Conservation (phyloP, 2,797 vertebrate species). For the Sternarchorhynchus goeldii region DNA sequence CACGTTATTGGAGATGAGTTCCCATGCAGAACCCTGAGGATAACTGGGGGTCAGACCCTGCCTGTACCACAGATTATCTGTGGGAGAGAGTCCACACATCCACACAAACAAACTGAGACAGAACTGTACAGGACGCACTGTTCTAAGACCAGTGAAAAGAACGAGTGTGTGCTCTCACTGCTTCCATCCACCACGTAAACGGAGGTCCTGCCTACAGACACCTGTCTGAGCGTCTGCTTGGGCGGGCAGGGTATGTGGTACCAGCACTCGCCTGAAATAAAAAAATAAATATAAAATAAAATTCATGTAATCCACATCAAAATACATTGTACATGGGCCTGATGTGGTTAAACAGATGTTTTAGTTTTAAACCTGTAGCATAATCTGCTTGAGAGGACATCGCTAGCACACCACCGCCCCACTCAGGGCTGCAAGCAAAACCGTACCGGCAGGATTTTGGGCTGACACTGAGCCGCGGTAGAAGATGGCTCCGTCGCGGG, state of each 20-base stretch:
- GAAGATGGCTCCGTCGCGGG: conserved; percentile 90
- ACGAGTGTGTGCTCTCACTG: conserved; percentile 70
- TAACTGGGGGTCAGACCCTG: conserved; percentile 94
- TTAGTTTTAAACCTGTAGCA: background rate
- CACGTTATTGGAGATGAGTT: conserved; percentile 92
- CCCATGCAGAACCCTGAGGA: conserved; percentile 93
- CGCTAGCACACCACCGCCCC: too few relatives aligned
- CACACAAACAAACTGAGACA: conserved; percentile 1
- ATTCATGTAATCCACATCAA: background rate
- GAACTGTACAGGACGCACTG: background rate
- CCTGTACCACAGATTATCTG: conserved; percentile 94
- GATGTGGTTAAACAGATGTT: too few relatives aligned
- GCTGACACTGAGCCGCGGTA: conserved; percentile 92
- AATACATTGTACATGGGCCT: background rate
- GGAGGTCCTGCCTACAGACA: conserved; percentile 91
- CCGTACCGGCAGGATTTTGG: conserved; percentile 84
- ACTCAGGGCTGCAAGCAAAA: background rate
- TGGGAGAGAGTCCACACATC: background rate
- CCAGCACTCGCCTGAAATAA: conserved; percentile 85
- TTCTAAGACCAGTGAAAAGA: background rate
- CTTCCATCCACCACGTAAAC: conserved; percentile 93
- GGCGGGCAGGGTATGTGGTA: conserved; percentile 93
- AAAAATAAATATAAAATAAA: conserved; percentile 25
- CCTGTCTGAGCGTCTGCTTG: conserved; percentile 87
- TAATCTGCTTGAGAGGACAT: too few relatives aligned